Evolutionary conservation across 2,888 invertebrate genomes (phyloP), one percentile per base, ranked within the genome.

Genomic region (Camptogramma bilineatum): DNA sequence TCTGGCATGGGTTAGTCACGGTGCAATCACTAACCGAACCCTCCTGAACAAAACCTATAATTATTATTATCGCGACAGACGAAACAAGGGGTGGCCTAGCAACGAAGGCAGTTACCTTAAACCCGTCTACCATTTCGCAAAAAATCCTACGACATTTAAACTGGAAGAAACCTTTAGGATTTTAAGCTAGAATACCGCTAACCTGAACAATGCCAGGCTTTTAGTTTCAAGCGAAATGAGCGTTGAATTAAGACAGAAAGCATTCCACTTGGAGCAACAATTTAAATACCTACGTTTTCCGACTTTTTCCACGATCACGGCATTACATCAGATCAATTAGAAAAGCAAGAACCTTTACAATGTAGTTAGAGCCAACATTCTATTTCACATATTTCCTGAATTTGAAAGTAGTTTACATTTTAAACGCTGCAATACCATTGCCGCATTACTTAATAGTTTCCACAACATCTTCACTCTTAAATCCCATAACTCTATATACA

Each of bases 1-100:
- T 39, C 34, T 39, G 13, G 24, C 31, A 34, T 1, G 8, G 19
- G 19, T 62, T 55, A 55, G 51, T 55, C 52, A 55, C 10, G 42
- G 13, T 52, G 52, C 31, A 52, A 24, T 17, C 44, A 47, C 18
- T 7, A n/a, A 34, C 34, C 54, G 24, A 57, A 39, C 63, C 47
- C 62, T 47, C 52, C 21, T 31, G 42, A 17, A 44, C n/a, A 13
- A 9, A 53, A 39, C 51, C 60, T 50, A 53, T 61, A 55, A 64
- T 60, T 48, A 57, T 56, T 44, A 50, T 18, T 34, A 51, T 54
- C 21, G 50, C 59, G 47, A 58, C 47, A 34, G 47, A 31, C 57
- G 19, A 64, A 64, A 64, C 64, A 48, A 24, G 56, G 64, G 61
- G 51, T 50, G 61, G 48, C 52, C 48, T 65, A 60, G 56, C 64